A percentile compares a stretch with the other conserved stretches of the same genome.
Evolutionary conservation across 2,797 vertebrate genomes (phyloP).

Genomic region (Huso huso): DNA sequence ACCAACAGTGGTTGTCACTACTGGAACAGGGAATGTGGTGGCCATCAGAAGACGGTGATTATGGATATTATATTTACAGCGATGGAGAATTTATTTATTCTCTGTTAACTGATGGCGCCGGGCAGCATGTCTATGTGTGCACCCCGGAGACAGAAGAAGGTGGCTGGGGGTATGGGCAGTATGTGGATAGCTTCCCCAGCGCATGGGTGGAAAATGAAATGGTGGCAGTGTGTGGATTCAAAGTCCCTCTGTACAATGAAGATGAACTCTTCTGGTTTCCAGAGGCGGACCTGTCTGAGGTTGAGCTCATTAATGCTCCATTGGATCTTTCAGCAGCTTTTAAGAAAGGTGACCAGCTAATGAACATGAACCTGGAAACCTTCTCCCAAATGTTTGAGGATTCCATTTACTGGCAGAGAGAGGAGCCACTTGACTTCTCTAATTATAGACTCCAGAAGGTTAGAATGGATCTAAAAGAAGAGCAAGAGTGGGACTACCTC

Average conservation of each 20-base stretch:
- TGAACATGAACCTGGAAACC: conserved; percentile 80
- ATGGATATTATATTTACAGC: conserved; percentile 89
- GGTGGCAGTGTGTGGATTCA: conserved; percentile 80
- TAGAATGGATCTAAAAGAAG: conserved; percentile 64
- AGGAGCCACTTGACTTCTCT: conserved; percentile 72
- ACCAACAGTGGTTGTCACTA: conserved; percentile 82
- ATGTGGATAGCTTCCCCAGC: conserved; percentile 49
- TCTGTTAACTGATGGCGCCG: conserved; percentile 81
- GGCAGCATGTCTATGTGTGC: conserved; percentile 83
- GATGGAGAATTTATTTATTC: conserved; percentile 88
- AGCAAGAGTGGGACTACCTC: conserved; percentile 29
- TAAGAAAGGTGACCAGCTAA: conserved; percentile 73
- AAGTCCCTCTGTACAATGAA: conserved; percentile 78
- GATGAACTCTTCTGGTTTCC: conserved; percentile 79
- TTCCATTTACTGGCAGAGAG: conserved; percentile 65
- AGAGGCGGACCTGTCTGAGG: conserved; percentile 59
- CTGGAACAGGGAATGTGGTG: conserved; percentile 91
- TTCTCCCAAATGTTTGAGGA: conserved; percentile 85
- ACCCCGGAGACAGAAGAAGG: conserved; percentile 63
- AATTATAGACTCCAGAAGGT: conserved; percentile 76
- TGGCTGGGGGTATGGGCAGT: conserved; percentile 52
- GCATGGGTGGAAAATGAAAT: conserved; percentile 64
- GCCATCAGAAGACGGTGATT: conserved; percentile 84
- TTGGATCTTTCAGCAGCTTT: conserved; percentile 83
- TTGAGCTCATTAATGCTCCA: conserved; percentile 66